Base-by-base conservation (phyloP, 2,113 vertebrate genomes). In the Phaethornis superciliosus region DNA sequence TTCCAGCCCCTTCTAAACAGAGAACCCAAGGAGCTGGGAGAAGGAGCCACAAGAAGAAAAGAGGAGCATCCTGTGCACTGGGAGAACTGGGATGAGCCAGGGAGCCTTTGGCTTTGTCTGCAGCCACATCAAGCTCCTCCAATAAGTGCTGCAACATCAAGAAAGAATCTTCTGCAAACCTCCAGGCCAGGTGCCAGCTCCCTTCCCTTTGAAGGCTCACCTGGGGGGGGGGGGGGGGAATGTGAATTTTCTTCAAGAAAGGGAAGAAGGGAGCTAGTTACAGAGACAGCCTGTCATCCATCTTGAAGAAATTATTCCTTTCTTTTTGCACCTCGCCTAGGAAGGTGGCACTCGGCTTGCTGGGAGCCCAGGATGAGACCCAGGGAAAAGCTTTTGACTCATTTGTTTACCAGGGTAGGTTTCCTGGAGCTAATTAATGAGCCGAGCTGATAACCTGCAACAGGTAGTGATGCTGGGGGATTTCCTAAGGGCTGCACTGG, bases 391-490 rank as follows among this genome's bases (percentile, higher is more conserved):
- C 82, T 75, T 75, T 90, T 70, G 93, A 78, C 72, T 93, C 93
- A 42, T 91, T 94, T 95, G 72, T 91, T 95, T 91, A 91, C 60
- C 91, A 24, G 60, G 6, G 1, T 76, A 69, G 86, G 62, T 87
- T 96, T 94, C 49, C 84, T 72, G 84, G 69, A 85, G 93, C 76
- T 96, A 94, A 95, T 96, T 93, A 94, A 94, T 27, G 85, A 94
- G 58, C 72, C 32, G 1, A 52, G 81, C 68, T 69, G 88, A 86
- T 90, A 32, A 17, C 40, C 77, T 81, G 95, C 94, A 97, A 96
- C 96, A 97, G 94, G 95, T 97, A 94, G 21, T 0, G 1, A 56
- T 78, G 92, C 30, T 42, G 62, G 71, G 85, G 92, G 85, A 81
- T 93, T 95, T 95, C 94, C 85, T 90, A 64, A 13, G 2, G 80